Conservation (phyloP, 2,888 invertebrate species). For the Cenopis cana region DNA sequence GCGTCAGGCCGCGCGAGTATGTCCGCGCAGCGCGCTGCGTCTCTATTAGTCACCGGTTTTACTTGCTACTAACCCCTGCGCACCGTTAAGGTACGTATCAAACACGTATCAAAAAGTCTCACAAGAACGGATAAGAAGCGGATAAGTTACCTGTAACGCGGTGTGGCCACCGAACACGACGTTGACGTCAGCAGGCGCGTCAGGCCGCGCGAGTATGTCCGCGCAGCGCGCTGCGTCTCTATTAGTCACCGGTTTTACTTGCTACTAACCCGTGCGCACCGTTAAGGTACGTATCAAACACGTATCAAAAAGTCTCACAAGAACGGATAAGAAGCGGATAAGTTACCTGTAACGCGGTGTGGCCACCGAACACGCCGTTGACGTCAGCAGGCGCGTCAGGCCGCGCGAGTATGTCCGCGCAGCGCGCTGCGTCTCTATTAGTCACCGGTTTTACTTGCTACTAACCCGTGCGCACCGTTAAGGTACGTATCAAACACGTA, state of each 20-base stretch:
- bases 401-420: slow-evolving; percentile 89
- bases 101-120: too few relatives aligned
- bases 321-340: neutral
- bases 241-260: too few relatives aligned
- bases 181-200: slow-evolving; percentile 50
- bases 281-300: too few relatives aligned
- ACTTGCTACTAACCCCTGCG: slow-evolving; percentile 98
- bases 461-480: slow-evolving; percentile 97
- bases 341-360: too few relatives aligned
- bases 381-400: slow-evolving; percentile 67
- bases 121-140: too few relatives aligned
- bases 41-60: slow-evolving; percentile 98
- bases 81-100: too few relatives aligned
- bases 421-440: slow-evolving; percentile 96
- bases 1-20: slow-evolving; percentile 86
- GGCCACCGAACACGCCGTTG: too few relatives aligned
- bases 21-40: slow-evolving; percentile 93
- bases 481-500: too few relatives aligned
- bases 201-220: slow-evolving; percentile 88
- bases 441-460: slow-evolving; percentile 98
- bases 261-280: slow-evolving; percentile 97
- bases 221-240: slow-evolving; percentile 95
- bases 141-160: too few relatives aligned
- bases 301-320: slow-evolving; percentile 70
- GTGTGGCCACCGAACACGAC: slow-evolving; percentile 88